Evolutionary conservation across 2,797 vertebrate species (phyloP), one percentile per base, ranked within the genome.

Genomic region (Fistularia tabacaria): DNA sequence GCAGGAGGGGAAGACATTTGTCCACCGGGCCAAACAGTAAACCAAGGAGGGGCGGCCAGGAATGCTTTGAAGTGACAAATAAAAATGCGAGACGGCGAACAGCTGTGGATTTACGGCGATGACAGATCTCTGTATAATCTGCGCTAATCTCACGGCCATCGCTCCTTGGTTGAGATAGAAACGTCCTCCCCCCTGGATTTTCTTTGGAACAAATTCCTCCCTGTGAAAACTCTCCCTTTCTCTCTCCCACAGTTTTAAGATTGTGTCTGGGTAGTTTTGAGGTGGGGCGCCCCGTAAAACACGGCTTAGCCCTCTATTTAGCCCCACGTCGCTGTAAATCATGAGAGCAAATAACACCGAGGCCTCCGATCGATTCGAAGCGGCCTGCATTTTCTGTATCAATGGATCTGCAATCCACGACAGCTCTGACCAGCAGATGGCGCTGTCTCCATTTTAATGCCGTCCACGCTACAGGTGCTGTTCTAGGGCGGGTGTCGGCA

Each of bases 61-160:
- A 93, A 93, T 85, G 85, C 85, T 93, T 90, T 92, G 86, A 92
- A 90, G 85, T 90, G 78, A 88, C 86, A 90, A 88, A 91, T 86
- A 88, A 78, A 92, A 83, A 90, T 51, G 67, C 78, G 84, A 92
- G 85, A 73, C 53, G 39, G 37, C 54, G 71, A 90, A 87, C 85
- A 92, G 87, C 87, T 91, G 89, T 80, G 85, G 87, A 91, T 90
- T 91, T 90, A 92, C 66, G 82, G 91, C 86, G 73, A 87, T 86
- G 86, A 87, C 86, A 88, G 93, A 93, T 92, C 76, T 86, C 80
- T 84, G 90, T 84, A 88, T 85, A 92, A 90, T 91, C 79, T 78
- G 77, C 62, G 63, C 53, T 89, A 89, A 91, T 89, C 88, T 83
- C 71, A 66, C 6, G 50, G 64, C 59, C 78, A 64, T 82, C 73